Conservation (phyloP, 2,113 vertebrate species). For the Mandrillus leucophaeus region DNA sequence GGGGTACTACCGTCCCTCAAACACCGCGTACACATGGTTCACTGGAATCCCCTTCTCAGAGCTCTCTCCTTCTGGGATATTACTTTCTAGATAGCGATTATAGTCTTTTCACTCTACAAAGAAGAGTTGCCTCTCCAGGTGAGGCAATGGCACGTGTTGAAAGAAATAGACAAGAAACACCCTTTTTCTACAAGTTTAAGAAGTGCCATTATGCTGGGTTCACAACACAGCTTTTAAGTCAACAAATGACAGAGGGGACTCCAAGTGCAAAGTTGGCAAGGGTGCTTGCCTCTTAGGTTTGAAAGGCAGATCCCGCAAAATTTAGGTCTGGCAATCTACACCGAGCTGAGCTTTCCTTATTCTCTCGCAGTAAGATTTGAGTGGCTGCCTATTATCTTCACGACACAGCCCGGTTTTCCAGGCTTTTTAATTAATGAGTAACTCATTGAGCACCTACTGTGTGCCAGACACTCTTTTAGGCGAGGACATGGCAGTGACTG, state of each 20-base stretch:
- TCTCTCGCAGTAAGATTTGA: neutral
- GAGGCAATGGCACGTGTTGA: neutral
- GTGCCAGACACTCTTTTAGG: neutral
- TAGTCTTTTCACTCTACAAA: neutral
- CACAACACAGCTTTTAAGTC: neutral
- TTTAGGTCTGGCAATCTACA: neutral
- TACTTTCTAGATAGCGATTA: neutral
- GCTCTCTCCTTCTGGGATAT: neutral
- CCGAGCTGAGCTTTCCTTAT: neutral
- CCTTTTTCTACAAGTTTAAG: neutral
- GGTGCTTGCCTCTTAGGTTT: too few relatives aligned
- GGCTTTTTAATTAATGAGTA: neutral
- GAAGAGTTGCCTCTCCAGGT: neutral
- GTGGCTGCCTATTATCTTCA: neutral
- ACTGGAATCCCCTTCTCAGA: neutral
- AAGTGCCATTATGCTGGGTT: neutral
- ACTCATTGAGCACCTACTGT: neutral
- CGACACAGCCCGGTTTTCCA: rapidly evolving
- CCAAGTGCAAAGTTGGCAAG: neutral
- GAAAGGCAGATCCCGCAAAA: neutral
- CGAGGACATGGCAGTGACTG: neutral
- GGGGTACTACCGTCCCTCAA: neutral
- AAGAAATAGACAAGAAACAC: neutral
- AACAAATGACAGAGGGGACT: neutral
- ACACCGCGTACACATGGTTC: too few relatives aligned